Percentiles rank a stretch among this genome's conserved stretches.
phyloP scores from a whole-genome alignment of 2,888 invertebrate species.

The Cyclophora albipunctata region DNA sequence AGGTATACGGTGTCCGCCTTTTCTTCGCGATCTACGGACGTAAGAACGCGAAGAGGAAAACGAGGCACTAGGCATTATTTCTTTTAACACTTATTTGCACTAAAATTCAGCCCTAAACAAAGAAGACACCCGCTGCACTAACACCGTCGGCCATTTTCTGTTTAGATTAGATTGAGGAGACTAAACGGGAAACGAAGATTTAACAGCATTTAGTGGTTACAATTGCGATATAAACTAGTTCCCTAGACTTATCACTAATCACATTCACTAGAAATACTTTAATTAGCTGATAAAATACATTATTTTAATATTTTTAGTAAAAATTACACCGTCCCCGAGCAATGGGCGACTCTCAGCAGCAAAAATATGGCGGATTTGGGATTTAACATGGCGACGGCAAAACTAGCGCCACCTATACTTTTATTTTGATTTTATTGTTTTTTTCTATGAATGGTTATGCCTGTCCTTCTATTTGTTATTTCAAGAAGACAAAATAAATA shows the following conservation, averaged over 20 bases:
- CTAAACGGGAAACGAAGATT: slow-evolving; percentile 60
- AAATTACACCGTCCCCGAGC: slow-evolving; percentile 59
- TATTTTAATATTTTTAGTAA: slow-evolving; percentile 51
- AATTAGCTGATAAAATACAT: slow-evolving; percentile 62
- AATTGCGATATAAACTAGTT: slow-evolving; percentile 33
- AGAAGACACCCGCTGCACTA: slow-evolving; percentile 84
- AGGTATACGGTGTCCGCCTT: slow-evolving; percentile 91
- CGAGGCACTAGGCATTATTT: slow-evolving; percentile 95
- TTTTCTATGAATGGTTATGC: no score
- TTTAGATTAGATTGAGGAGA: slow-evolving; percentile 76
- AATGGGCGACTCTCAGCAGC: slow-evolving; percentile 61
- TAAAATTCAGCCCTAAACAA: slow-evolving; percentile 82
- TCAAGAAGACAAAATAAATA: no score
- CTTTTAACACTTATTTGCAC: slow-evolving; percentile 72
- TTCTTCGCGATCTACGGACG: slow-evolving; percentile 92
- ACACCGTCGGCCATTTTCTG: slow-evolving; percentile 89
- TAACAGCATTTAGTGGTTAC: slow-evolving; percentile 47
- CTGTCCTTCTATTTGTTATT: no score
- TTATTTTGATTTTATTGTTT: slow-evolving; percentile 5
- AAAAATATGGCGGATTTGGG: slow-evolving; percentile 64
- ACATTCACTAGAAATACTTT: slow-evolving; percentile 52
- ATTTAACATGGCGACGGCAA: slow-evolving; percentile 50
- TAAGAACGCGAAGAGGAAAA: slow-evolving; percentile 94
- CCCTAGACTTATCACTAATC: slow-evolving; percentile 51
- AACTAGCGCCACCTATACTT: slow-evolving; percentile 40